Base-by-base conservation (phyloP, 2,113 vertebrate genomes). In the Cygnus buccinator region DNA sequence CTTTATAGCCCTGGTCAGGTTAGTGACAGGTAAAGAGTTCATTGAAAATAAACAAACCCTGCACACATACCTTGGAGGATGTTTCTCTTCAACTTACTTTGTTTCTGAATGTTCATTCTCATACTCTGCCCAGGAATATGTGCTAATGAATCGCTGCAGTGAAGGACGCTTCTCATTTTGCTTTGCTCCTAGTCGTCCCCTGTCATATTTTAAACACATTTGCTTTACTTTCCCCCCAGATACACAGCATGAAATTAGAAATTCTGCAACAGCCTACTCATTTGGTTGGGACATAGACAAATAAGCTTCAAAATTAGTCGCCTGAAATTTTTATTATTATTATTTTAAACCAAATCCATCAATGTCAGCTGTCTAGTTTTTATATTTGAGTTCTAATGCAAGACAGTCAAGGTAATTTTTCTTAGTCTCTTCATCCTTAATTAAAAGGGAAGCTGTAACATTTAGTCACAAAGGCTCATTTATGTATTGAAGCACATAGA, bases 91-190 rank as follows among this genome's bases (percentile, higher is more conserved):
- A 73, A 98, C 99, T 98, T 98, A 99, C 99, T 98, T 98, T 72
- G 98, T 96, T 87, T 98, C 97, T 80, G 96, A 55, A 37, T 96
- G 96, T 41, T 98, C 98, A 25, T 98, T 98, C 58, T 98, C 98
- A 2, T 98, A 98, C 48, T 99, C 98, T 15, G 98, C 96, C 98
- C 99, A 99, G 95, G 98, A 97, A 35, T 98, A 98, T 3, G 98
- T 99, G 97, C 98, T 99, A 93, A 99, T 97, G 96, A 99, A 99
- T 18, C 99, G 98, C 57, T 99, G 99, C 59, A 99, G 97, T 0
- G 98, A 98, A 33, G 99, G 99, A 22, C 99, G 98, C 54, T 97
- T 97, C 55, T 97, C 96, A 7, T 94, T 98, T 79, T 96, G 97
- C 97, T 99, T 99, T 68, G 95, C 76, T 33, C 98, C 99, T 57